Evolutionary conservation across 2,888 invertebrate species (phyloP).

Genomic region (Tyria jacobaeae): DNA sequence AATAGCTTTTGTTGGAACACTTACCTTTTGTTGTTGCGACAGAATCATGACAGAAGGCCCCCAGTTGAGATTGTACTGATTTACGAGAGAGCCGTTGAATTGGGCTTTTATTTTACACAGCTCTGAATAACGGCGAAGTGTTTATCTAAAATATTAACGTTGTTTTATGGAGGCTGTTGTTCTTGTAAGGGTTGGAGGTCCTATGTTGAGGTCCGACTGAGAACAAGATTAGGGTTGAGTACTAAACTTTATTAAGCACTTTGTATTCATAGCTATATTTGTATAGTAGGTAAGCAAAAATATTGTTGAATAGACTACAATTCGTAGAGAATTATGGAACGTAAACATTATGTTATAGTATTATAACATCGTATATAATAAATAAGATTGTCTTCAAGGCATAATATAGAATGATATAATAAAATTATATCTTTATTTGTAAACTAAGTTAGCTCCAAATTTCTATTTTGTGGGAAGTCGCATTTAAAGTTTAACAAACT

Average conservation of each 20-base stretch:
- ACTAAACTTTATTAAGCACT: slow-evolving; percentile 15
- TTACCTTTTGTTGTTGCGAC: slow-evolving; percentile 70
- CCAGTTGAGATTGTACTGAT: slow-evolving; percentile 65
- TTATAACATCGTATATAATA: no score
- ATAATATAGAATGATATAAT: background rate
- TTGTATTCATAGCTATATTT: background rate
- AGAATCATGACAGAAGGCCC: slow-evolving; percentile 63
- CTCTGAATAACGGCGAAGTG: slow-evolving; percentile 42
- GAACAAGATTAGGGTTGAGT: slow-evolving; percentile 20
- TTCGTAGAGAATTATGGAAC: background rate
- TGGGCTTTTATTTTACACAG: slow-evolving; percentile 55
- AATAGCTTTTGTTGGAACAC: slow-evolving; percentile 69
- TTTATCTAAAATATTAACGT: slow-evolving; percentile 51
- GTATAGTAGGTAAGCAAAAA: background rate
- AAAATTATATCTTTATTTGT: no score
- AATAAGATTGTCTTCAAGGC: background rate
- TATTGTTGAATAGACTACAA: background rate
- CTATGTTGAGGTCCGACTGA: slow-evolving; percentile 23
- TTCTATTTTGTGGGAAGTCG: no score
- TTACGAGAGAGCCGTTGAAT: slow-evolving; percentile 62
- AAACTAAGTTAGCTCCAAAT: no score
- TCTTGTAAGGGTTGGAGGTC: slow-evolving; percentile 35
- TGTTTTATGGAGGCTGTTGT: slow-evolving; percentile 46
- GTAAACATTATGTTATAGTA: background rate
- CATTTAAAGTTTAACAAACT: no score